Evolutionary conservation across 2,113 vertebrate species (phyloP), one percentile per base, ranked within the genome.

Genomic region (Syngnathoides biaculeatus): DNA sequence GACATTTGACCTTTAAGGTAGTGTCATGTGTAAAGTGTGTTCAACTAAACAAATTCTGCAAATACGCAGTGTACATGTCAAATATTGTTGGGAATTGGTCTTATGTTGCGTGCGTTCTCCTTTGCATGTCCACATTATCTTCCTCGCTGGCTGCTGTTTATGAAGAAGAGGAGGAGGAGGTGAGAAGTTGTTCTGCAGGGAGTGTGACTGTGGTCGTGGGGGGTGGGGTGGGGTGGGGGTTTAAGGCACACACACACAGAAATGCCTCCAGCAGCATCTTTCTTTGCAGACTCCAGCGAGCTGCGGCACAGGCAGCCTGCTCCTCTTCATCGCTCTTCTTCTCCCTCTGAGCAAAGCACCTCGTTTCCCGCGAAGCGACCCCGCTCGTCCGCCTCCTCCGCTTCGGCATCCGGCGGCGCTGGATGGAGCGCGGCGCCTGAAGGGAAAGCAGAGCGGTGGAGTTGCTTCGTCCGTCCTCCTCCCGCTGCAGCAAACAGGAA

Each of bases 261-360:
- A 57, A 60, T 60, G 58, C 58, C 58, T 60, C 35, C 1, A 60
- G 58, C 58, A 60, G 58, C 58, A 60, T 60, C 58, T 62, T 62
- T 62, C 60, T 43, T 62, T 42, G 39, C 59, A 62, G 59, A 62
- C 30, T 62, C 39, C 38, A 42, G 35, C 59, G 59, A 62, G 40
- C 60, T 43, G 60, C 60, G 39, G 40, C 60, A 62, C n/a, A 42
- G 26, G 39, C 60, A 15, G 13, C n/a, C 60, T 42, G 40, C 60
- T 43, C 39, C 14, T 26, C 60, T 26, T 45, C 60, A 15, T 43
- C 60, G 14, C 17, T 62, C 60, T 62, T 40, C 8, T 20, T 59
- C 57, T 38, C 20, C 15, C 9, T 58, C 56, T 20, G 47, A 50
- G 19, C 58, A 60, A 60, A 60, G 35, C 58, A 10, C 11, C 35